phyloP scores from a whole-genome alignment of 2,113 vertebrate species.

The Leucopternis melanops region DNA sequence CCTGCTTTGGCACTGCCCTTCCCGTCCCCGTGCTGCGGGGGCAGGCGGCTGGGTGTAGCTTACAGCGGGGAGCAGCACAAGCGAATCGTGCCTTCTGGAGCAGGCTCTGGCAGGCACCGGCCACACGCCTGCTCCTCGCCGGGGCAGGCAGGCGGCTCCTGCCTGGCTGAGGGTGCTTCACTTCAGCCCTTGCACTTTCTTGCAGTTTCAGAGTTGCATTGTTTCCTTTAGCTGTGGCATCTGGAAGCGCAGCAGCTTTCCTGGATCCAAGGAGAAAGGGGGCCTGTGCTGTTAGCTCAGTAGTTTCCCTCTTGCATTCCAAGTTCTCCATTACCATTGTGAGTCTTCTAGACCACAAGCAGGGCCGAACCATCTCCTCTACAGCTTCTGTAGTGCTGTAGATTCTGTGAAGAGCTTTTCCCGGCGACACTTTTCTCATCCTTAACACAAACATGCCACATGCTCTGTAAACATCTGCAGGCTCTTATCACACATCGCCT shows the following conservation, averaged over 20 bases:
- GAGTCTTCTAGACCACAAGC: too few species aligned
- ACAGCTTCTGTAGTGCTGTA: not conserved
- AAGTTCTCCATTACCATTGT: rapidly evolving
- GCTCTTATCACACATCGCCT: not conserved
- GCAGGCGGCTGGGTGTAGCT: rapidly evolving
- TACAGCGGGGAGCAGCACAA: rapidly evolving
- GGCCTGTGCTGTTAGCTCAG: not conserved
- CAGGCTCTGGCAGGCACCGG: not conserved
- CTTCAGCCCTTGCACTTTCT: not conserved
- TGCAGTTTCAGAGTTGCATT: rapidly evolving
- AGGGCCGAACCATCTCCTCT: rapidly evolving
- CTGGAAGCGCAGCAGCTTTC: not conserved
- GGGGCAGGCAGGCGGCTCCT: rapidly evolving
- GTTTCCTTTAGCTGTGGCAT: rapidly evolving
- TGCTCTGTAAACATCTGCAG: not conserved
- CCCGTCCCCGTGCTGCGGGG: rapidly evolving
- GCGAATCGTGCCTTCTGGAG: rapidly evolving
- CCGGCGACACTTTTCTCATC: not conserved
- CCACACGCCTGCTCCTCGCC: not conserved
- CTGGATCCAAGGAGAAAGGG: not conserved
- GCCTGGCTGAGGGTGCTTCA: rapidly evolving
- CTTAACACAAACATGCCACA: not conserved
- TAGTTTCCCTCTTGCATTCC: not conserved
- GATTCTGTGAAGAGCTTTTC: not conserved
- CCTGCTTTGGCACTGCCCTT: not conserved